Evolutionary conservation across 2,113 vertebrate species (phyloP), one percentile per base, ranked within the genome.

Genomic region (Ceratotherium simum): DNA sequence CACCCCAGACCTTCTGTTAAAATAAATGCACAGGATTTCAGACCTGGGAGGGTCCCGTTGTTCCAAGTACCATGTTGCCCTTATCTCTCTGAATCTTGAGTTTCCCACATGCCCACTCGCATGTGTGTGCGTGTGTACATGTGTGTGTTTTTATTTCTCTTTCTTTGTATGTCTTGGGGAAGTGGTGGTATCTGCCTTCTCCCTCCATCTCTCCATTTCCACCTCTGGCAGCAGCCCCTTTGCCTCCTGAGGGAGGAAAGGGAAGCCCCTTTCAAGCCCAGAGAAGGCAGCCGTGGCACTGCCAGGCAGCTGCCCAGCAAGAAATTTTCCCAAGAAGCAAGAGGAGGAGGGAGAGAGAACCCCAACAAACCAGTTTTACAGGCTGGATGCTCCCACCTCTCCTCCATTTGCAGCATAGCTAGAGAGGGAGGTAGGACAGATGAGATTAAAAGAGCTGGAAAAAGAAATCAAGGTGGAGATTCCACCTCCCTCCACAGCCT

Each of bases 361-460:
- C 90, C 92, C 67, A 95, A 89, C 92, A 95, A 98, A 98, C 98
- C 96, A 94, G 97, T 98, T 98, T 95, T 58, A 92, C 98, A 91
- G 93, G 97, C 84, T 97, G 1, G 27, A 16, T 33, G 64, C 48
- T 94, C 54, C 93, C 89, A 73, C 76, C 31, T 73, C 89, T 79
- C 56, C 67, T 84, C 78, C 25, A 62, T 75, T 83, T 48, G 54
- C 58, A 91, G 65, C 33, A 31, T 54, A 80, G 84, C 76, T 72
- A 20, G 86, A 62, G 39, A 60, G n/a, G 54, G 54, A 51, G 56
- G 42, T 20, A 33, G 86, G 58, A 83, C 69, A 72, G 16, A 8
- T 39, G 51, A 56, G 67, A 64, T 36, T n/a, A 16, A 79, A 75
- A 86, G 46, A 81, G 1, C 48, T 12, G 48, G 51, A 64, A 54